Conservation (phyloP, 2,113 vertebrate species). For the Diphyllodes magnificus region DNA sequence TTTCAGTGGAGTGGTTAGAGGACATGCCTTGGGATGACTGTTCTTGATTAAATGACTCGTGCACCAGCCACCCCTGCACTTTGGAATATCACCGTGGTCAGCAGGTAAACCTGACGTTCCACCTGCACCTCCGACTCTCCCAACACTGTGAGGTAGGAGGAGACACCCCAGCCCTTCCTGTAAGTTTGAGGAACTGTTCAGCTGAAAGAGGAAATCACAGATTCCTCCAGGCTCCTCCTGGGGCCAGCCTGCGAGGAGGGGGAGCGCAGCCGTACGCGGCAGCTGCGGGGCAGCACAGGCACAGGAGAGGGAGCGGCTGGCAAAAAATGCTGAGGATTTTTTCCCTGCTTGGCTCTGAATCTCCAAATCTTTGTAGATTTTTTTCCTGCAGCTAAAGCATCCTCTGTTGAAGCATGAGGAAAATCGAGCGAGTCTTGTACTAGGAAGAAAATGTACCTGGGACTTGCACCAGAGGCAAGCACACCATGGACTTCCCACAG, state of each 20-base stretch:
- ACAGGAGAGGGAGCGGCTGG: not conserved
- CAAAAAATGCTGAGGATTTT: not conserved
- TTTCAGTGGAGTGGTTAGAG: not conserved
- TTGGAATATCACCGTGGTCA: rapidly evolving
- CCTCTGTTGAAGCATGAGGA: not conserved
- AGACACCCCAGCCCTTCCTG: not conserved
- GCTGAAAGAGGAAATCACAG: not conserved
- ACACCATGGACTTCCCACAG: rapidly evolving
- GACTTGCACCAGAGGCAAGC: not conserved
- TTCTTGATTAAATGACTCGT: rapidly evolving
- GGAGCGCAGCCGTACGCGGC: not conserved
- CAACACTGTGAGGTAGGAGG: rapidly evolving
- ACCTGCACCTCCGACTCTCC: not conserved
- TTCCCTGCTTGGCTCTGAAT: not conserved
- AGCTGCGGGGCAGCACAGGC: constrained; percentile 40
- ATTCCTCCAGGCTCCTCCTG: not conserved
- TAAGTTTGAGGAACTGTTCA: not conserved
- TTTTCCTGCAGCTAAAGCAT: not conserved
- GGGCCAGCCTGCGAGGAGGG: not conserved
- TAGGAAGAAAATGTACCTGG: not conserved
- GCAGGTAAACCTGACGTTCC: not conserved
- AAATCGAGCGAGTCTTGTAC: rapidly evolving
- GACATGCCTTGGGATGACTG: not conserved
- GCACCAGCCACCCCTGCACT: not conserved
- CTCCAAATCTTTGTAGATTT: not conserved